phyloP scores from a whole-genome alignment of 23 tunicate species.

The Halocynthia aurantium region DNA sequence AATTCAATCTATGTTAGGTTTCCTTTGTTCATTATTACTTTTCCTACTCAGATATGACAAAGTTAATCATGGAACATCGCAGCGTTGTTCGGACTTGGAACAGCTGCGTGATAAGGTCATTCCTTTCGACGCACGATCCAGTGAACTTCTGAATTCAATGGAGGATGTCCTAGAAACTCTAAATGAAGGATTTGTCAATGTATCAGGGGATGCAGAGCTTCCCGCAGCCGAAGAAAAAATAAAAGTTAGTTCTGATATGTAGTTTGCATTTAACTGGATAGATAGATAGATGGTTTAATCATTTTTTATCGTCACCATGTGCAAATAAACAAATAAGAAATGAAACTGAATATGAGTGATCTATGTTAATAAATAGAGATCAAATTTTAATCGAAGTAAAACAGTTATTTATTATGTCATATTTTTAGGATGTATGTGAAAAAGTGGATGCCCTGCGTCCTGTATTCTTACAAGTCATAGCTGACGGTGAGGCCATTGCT shows the following conservation, averaged over 20 bases:
- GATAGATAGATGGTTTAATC: no score
- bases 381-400: no score
- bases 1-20: neutral
- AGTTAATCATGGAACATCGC: slow-evolving; percentile 20
- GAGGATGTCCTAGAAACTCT: slow-evolving; percentile 12
- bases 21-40: neutral
- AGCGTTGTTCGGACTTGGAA: slow-evolving; percentile 15
- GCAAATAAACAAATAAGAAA: no score
- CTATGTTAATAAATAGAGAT: no score
- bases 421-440: slow-evolving; percentile 11
- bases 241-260: neutral
- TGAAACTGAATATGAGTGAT: no score
- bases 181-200: neutral
- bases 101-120: slow-evolving; percentile 16
- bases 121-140: slow-evolving; percentile 11
- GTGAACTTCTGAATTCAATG: slow-evolving; percentile 15
- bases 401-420: neutral
- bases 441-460: slow-evolving; percentile 4
- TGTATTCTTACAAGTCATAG: neutral
- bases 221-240: neutral
- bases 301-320: no score
- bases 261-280: no score
- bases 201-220: neutral
- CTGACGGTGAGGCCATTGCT: slow-evolving; percentile 8
- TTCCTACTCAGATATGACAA: slow-evolving; percentile 3